phyloP scores from a whole-genome alignment of 2,888 invertebrate genomes.

The Alloplasta piceator region DNA sequence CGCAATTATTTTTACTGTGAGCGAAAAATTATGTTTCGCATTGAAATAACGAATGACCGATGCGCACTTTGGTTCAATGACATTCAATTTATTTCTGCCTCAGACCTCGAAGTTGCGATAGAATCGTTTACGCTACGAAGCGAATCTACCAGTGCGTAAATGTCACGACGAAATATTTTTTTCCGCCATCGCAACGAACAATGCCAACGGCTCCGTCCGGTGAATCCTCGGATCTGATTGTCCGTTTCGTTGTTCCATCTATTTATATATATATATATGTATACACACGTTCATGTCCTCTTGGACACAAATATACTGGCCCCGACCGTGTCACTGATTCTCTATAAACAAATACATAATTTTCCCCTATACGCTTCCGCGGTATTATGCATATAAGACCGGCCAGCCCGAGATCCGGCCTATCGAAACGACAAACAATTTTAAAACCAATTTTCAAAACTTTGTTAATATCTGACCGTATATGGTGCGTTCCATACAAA shows the following conservation, averaged over 20 bases:
- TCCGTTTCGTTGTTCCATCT: slow-evolving; percentile 53
- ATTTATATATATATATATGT: slow-evolving; percentile 21
- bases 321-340: slow-evolving; percentile 68
- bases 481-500: no score
- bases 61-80: no score
- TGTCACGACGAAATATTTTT: slow-evolving; percentile 71
- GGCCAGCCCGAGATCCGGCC: slow-evolving; percentile 78
- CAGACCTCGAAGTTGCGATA: slow-evolving; percentile 33
- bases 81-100: background rate
- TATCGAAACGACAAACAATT: slow-evolving; percentile 59
- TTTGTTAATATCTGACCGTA: slow-evolving; percentile 14
- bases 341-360: slow-evolving; percentile 79
- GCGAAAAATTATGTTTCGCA: no score
- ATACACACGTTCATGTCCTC: slow-evolving; percentile 20
- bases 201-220: slow-evolving; percentile 75
- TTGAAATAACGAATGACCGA: no score
- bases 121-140: slow-evolving; percentile 20
- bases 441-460: slow-evolving; percentile 57
- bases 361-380: slow-evolving; percentile 80
- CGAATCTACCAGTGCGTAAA: slow-evolving; percentile 69
- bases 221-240: slow-evolving; percentile 74
- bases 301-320: slow-evolving; percentile 57
- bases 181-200: slow-evolving; percentile 67
- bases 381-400: slow-evolving; percentile 73
- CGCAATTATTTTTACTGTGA: no score